Base-by-base conservation (phyloP, 2,888 invertebrate genomes). In the Conomelus anceps region DNA sequence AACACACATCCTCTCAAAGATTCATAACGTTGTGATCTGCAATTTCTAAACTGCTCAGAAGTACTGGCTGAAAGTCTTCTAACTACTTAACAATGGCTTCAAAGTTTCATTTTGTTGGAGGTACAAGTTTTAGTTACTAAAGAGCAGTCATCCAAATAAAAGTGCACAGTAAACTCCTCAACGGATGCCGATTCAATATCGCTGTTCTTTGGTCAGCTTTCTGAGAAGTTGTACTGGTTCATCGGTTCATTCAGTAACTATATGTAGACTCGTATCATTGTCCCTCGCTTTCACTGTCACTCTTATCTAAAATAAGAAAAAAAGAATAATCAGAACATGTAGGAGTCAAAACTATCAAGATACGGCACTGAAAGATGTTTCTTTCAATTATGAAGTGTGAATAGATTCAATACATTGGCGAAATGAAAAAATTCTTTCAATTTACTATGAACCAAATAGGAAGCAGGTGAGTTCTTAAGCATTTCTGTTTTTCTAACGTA, bases 221-320 rank as follows among this genome's bases (percentile, higher is more conserved):
- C 63, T 63, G 63, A 63, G n/a, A 63, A 63, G 63, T 63, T 63
- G 63, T 63, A 63, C 63, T n/a, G n/a, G n/a, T 13, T 3, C n/a
- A 63, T 63, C 63, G 63, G 63, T 63, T 63, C 63, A 63, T 13
- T 63, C 63, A 63, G 63, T 63, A 63, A 63, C 63, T 63, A 63
- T 1, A n/a, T n/a, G 63, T n/a, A 63, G 63, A 20, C n/a, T n/a
- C 13, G 22, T 63, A 90, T 96, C 96, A 97, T 95, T 97, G 97
- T 94, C 97, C 97, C 95, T 98, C 97, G 94, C 97, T 98, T 95
- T 98, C 97, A 95, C 97, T 98, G 96, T 98, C 97, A 95, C 97
- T 97, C 95, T 97, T 97, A 95, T 98, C 97, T 98, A 91, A 92
- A 92, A 92, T 92, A 92, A 91, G 88, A 88, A 88, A 85, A 86